Conservation (phyloP, 1,140 invertebrate genomes). For the Linepithema humile region DNA sequence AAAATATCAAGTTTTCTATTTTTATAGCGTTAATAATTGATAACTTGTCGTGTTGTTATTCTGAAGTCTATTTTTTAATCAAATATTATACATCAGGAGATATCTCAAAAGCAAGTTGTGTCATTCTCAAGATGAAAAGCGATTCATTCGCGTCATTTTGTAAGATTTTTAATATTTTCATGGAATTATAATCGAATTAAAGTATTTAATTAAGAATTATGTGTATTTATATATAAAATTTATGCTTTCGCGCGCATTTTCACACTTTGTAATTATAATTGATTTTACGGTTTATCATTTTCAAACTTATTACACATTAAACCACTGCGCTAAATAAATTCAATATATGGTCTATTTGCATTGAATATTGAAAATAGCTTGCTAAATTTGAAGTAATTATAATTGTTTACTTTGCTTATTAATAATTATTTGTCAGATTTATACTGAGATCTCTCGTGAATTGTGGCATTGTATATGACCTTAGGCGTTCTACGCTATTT, state of each 20-base stretch:
- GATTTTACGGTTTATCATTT: not conserved
- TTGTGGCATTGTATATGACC: not conserved
- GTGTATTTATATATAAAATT: not conserved
- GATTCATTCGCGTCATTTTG: too few species aligned
- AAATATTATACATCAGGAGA: too few species aligned
- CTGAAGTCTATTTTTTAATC: not conserved
- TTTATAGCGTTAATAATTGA: not conserved
- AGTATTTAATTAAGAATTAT: slow-evolving; percentile 1
- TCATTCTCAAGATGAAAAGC: too few species aligned
- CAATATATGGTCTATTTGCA: not conserved
- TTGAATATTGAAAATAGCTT: not conserved
- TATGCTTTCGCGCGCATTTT: too few species aligned
- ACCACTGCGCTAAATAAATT: not conserved
- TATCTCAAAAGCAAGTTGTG: too few species aligned
- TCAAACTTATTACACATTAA: not conserved
- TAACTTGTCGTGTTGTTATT: slow-evolving; percentile 40
- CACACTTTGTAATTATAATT: not conserved
- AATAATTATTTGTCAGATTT: not conserved
- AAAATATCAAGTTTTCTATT: not conserved
- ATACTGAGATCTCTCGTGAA: not conserved
- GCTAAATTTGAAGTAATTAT: not conserved
- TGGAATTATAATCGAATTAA: too few species aligned
- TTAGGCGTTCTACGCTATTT: not conserved
- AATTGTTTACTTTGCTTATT: not conserved
- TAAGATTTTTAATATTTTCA: too few species aligned